Conservation (phyloP, 2,888 invertebrate genomes). For the Scrobipalpa costella region DNA sequence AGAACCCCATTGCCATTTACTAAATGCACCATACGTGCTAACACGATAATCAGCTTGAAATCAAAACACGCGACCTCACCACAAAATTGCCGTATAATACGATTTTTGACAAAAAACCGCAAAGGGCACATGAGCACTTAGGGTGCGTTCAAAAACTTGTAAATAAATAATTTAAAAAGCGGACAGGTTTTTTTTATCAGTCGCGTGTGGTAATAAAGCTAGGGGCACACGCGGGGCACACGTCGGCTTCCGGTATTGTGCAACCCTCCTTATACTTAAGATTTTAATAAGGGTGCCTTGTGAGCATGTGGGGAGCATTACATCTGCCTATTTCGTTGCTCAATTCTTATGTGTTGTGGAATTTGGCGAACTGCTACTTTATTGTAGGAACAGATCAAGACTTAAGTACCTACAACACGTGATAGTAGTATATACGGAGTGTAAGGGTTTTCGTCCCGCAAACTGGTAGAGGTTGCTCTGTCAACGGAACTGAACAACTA, state of each 20-base stretch:
- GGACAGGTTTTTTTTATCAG: slow-evolving; percentile 54
- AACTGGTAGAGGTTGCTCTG: too few species aligned
- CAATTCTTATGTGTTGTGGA: background rate
- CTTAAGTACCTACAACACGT: background rate
- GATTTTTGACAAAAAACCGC: slow-evolving; percentile 39
- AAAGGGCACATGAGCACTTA: slow-evolving; percentile 44
- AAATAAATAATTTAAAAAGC: slow-evolving; percentile 57
- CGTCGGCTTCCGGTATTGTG: slow-evolving; percentile 62
- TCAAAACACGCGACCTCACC: slow-evolving; percentile 26
- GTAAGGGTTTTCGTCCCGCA: too few species aligned
- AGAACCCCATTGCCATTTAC: background rate
- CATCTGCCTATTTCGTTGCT: slow-evolving; percentile 17
- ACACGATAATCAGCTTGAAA: slow-evolving; percentile 18
- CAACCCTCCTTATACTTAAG: slow-evolving; percentile 57
- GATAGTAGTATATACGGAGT: too few species aligned
- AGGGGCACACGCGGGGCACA: slow-evolving; percentile 55
- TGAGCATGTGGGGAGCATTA: background rate
- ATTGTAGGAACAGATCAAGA: background rate
- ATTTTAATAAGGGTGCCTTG: slow-evolving; percentile 34
- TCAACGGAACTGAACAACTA: too few species aligned
- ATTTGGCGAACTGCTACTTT: background rate
- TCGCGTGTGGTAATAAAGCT: slow-evolving; percentile 56
- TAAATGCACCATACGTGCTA: slow-evolving; percentile 9
- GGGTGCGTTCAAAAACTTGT: slow-evolving; percentile 63
- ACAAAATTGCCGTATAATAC: slow-evolving; percentile 28